Evolutionary conservation across 2,113 vertebrate genomes (phyloP).

Genomic region (Cairina moschata): DNA sequence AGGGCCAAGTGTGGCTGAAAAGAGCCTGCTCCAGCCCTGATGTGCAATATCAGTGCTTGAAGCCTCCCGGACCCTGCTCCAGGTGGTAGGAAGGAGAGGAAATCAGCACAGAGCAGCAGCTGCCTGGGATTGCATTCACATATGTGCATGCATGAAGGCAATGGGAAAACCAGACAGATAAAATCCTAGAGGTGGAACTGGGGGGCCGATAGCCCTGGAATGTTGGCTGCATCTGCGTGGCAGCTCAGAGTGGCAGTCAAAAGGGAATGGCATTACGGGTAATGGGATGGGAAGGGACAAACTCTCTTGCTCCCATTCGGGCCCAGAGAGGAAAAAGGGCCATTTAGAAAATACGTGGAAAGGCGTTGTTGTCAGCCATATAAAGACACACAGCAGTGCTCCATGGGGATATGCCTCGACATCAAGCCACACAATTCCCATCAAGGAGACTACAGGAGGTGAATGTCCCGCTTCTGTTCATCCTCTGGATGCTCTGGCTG

Average conservation of each 20-base stretch:
- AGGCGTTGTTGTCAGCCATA: neutral
- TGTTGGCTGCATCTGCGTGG: rapidly evolving
- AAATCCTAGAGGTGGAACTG: neutral
- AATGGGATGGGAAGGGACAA: neutral
- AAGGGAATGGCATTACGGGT: neutral
- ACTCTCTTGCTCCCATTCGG: neutral
- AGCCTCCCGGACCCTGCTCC: neutral
- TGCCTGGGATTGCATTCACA: neutral
- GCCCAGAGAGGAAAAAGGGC: neutral
- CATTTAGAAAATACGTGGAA: neutral
- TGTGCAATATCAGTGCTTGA: neutral
- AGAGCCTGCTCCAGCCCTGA: neutral
- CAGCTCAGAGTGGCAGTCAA: rapidly evolving
- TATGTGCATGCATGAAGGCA: neutral
- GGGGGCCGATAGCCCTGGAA: neutral
- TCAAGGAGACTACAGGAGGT: neutral
- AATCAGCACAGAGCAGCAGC: neutral
- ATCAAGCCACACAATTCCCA: neutral
- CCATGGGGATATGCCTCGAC: neutral
- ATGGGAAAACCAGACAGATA: neutral
- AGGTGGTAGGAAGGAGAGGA: rapidly evolving
- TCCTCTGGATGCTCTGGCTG: neutral
- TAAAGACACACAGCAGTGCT: neutral
- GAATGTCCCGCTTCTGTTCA: neutral
- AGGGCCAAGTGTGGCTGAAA: neutral